Base-by-base conservation (phyloP, 1,140 invertebrate species). In the Heterodera schachtii region DNA sequence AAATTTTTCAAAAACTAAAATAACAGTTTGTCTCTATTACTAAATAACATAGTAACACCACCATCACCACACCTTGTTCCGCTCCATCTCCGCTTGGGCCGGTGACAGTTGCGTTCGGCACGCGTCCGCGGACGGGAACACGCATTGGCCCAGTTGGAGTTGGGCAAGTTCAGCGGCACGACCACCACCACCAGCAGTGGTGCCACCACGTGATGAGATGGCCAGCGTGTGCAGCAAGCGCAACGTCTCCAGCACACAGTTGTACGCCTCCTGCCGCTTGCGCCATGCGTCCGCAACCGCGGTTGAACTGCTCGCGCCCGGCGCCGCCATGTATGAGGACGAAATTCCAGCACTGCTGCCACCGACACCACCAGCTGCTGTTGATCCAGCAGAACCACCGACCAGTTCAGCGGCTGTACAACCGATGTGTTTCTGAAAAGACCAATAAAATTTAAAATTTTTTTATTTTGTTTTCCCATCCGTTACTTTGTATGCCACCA, bases 401-500 rank as follows among this genome's bases (percentile, higher is more conserved):
- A 71, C 69, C 5, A 16, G 8, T 95, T 94, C 79, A 9, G 43
- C 66, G 69, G 11, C 66, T 66, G 8, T 52, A 11, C 43, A 21
- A 13, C 57, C 57, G 11, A 76, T 76, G 47, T 47, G 66, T 49
- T 76, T 76, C 46, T 64, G 57, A 13, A 60, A 21, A 64, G 11
- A 19, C 1, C 16, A 19, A 64, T 1, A 19, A 19, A 3, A 3
- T n/a, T 16, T n/a, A 64, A 52, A 52, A 52, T 52, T 0, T 8
- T 52, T 6, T 52, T 9, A 49, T 6, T 4, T 9, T 4, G 47
- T 4, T 6, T 52, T 0, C 11, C 11, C 49, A 52, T 8, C 11
- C 49, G 49, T 64, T 19, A 64, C 74, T 64, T 80, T 83, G 89
- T 97, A 97, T 91, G 93, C 97, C 90, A 96, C 94, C 16, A 95